Base-by-base conservation (phyloP, 2,888 invertebrate species). In the Ochropleura leucogaster region DNA sequence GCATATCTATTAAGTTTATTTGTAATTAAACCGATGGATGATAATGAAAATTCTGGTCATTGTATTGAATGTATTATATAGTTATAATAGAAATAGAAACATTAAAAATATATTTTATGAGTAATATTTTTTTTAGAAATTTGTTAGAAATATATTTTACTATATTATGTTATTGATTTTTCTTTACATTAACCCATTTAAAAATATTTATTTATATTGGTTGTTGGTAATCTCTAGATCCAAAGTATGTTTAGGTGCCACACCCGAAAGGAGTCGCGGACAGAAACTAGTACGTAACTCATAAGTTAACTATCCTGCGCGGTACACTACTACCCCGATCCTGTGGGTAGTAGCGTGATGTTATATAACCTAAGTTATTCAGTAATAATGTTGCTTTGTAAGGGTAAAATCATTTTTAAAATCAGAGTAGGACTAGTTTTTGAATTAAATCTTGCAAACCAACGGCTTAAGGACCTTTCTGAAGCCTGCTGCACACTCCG, bases 41-140 rank as follows among this genome's bases (percentile, higher is more conserved):
- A 49, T 55, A 72, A 64, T 65, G 47, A 51, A 66, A 62, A 63
- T 69, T 81, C 83, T 79, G 74, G 83, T 83, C 70, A 74, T 63
- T 62, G 47, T 60, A 51, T 68, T 55, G n/a, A 71, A 55, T 63
- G 9, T 65, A 55, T 30, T 49, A 42, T 12, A 64, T 30, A 18
- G 10, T 49, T 65, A 18, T 18, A 40, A 18, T 3, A 40, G n/a
- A 62, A 65, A 0, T 49, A 59, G 14, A 42, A 57, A 18, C 7
- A 40, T 30, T 18, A 30, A 18, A 49, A 60, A 59, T 67, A 74
- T 40, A 66, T 53, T 57, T 71, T 30, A 30, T 30, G 3, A 30
- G 30, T 30, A 30, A 2, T 30, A 2, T 30, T 30, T 30, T 30
- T 30, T 30, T 30, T 30, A 30, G 30, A 30, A 30, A 30, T 30